These are phyloP conservation scores for Phylloscopus trochiloides DNA, from an alignment of 2,113 vertebrate species.

Conservation along the genomic window DNA sequence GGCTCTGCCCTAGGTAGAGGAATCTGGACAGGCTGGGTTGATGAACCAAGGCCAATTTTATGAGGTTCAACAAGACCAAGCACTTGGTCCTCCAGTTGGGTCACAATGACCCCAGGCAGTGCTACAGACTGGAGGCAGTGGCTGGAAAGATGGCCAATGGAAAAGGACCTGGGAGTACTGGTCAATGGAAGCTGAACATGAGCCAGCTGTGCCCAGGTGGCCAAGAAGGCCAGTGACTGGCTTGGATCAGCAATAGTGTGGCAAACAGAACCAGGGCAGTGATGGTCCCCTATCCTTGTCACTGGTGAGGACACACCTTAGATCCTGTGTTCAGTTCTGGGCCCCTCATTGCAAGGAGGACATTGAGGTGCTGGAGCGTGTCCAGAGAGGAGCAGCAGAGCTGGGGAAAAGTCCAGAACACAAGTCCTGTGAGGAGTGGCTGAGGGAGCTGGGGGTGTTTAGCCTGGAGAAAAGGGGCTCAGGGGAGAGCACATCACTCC, in stretches of 20 bases:
- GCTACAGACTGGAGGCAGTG: background rate
- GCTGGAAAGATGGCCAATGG: background rate
- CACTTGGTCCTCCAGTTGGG: background rate
- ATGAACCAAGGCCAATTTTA: background rate
- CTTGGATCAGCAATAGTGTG: no score
- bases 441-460: background rate
- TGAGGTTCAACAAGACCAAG: background rate
- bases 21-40: background rate
- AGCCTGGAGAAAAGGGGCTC: background rate
- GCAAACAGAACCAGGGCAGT: background rate
- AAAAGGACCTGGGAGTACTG: background rate
- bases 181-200: background rate
- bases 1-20: background rate
- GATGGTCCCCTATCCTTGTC: rapidly evolving
- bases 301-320: background rate
- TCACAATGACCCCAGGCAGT: background rate
- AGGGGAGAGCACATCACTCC: background rate
- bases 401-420: background rate
- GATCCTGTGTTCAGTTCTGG: background rate
- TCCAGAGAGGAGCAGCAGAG: rapidly evolving
- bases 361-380: rapidly evolving
- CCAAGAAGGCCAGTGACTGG: background rate
- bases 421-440: background rate
- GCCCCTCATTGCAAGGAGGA: background rate
- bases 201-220: background rate